phyloP scores from a whole-genome alignment of 2,888 invertebrate genomes.

The Augochlorella aurata region DNA sequence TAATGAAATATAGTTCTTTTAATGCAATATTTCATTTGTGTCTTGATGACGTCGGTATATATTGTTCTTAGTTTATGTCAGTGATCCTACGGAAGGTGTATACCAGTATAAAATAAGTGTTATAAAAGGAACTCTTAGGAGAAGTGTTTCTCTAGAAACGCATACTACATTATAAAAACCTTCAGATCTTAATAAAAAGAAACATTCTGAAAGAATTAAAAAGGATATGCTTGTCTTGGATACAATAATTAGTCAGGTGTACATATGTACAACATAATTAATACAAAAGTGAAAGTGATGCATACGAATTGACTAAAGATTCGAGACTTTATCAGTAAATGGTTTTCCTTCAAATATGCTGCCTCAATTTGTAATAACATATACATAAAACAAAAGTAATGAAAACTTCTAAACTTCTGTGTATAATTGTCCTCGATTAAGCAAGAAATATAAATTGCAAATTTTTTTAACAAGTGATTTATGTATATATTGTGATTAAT shows the following conservation, averaged over 20 bases:
- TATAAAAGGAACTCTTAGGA: slow-evolving; percentile 67
- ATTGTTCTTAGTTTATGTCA: slow-evolving; percentile 45
- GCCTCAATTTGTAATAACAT: slow-evolving; percentile 50
- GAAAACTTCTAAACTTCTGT: slow-evolving; percentile 38
- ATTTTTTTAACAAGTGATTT: slow-evolving; percentile 60
- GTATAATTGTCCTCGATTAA: slow-evolving; percentile 23
- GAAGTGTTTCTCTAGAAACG: slow-evolving; percentile 58
- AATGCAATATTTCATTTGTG: slow-evolving; percentile 35
- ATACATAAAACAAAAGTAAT: slow-evolving; percentile 42
- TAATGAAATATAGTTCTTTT: slow-evolving; percentile 41
- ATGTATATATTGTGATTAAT: slow-evolving; percentile 31
- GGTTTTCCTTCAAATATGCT: slow-evolving; percentile 32
- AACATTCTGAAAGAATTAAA: slow-evolving; percentile 52
- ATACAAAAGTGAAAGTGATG: slow-evolving; percentile 33
- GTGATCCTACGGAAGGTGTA: slow-evolving; percentile 56
- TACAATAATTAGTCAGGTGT: slow-evolving; percentile 37
- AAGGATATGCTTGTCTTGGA: slow-evolving; percentile 37
- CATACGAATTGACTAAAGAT: slow-evolving; percentile 21
- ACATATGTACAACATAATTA: slow-evolving; percentile 38
- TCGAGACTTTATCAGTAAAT: slow-evolving; percentile 35
- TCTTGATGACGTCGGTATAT: slow-evolving; percentile 34
- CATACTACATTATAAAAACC: slow-evolving; percentile 52
- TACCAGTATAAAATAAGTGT: slow-evolving; percentile 62
- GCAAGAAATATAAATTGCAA: slow-evolving; percentile 53
- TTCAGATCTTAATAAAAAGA: slow-evolving; percentile 53